A percentile compares a stretch with the other conserved stretches of the same genome.
Conservation (phyloP, 2,888 invertebrate species). For the Parnassius glacialis region DNA sequence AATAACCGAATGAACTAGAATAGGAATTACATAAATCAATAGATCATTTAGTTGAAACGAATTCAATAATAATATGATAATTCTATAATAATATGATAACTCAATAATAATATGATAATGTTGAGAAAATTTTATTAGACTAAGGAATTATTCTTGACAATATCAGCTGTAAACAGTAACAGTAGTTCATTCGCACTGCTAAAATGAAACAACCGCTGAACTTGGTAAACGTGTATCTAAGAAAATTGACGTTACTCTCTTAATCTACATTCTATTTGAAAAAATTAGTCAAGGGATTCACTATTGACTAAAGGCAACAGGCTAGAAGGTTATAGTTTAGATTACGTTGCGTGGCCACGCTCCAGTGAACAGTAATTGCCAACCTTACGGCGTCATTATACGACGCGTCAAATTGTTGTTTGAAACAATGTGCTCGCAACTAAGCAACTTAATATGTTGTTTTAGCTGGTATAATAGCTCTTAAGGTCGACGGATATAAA, state of each 20-base stretch:
- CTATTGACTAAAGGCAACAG: not conserved
- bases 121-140: no score
- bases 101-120: no score
- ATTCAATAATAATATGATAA: no score
- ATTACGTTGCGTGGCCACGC: conserved; percentile 9
- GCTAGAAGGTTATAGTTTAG: not conserved
- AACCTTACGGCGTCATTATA: conserved; percentile 9
- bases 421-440: conserved; percentile 2
- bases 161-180: no score
- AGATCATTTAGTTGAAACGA: no score
- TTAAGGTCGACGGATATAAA: not conserved
- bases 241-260: not conserved
- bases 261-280: not conserved
- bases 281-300: conserved; percentile 1
- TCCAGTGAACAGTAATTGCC: conserved; percentile 12
- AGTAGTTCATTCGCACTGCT: no score
- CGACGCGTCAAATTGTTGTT: conserved; percentile 6
- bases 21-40: no score
- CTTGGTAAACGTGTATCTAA: no score
- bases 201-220: no score
- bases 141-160: no score
- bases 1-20: no score
- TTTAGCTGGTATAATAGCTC: not conserved
- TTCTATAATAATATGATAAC: no score
- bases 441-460: not conserved